Evolutionary conservation across 2,888 invertebrate genomes (phyloP).

Genomic region (Eupithecia pulchellata): DNA sequence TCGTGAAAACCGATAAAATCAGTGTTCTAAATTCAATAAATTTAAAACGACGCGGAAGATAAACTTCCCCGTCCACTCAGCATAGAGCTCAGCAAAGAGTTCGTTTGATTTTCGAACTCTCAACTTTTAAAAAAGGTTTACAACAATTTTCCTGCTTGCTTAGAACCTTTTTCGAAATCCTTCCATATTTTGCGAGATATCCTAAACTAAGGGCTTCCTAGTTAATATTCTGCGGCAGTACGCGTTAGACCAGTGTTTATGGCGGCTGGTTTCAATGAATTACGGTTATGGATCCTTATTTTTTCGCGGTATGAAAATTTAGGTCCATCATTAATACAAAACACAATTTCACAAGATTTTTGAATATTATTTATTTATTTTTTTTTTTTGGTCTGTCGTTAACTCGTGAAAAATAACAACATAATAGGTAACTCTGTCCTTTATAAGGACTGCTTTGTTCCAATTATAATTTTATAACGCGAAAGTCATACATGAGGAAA

Average conservation of each 20-base stretch:
- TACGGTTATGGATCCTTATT: constrained; percentile 17
- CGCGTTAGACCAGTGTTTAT: constrained; percentile 23
- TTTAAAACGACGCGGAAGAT: neutral
- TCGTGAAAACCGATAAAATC: neutral
- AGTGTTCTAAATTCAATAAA: neutral
- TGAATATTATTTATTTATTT: no score
- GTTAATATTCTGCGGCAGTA: constrained; percentile 19
- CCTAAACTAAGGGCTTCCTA: neutral
- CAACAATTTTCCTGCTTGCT: constrained; percentile 1
- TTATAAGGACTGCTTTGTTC: no score
- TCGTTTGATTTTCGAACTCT: neutral
- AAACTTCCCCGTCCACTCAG: neutral
- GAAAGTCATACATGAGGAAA: no score
- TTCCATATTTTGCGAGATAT: constrained; percentile 2
- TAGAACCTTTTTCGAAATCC: constrained; percentile 1
- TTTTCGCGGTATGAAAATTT: constrained; percentile 12
- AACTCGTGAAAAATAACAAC: no score
- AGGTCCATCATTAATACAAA: neutral
- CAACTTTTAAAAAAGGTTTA: neutral
- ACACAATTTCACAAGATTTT: neutral
- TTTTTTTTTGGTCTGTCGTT: no score
- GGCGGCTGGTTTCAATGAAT: constrained; percentile 18
- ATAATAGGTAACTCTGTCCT: no score
- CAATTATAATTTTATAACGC: no score
- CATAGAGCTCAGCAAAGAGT: neutral